phyloP scores from a whole-genome alignment of 2,797 vertebrate genomes.

The Protosalanx chinensis region DNA sequence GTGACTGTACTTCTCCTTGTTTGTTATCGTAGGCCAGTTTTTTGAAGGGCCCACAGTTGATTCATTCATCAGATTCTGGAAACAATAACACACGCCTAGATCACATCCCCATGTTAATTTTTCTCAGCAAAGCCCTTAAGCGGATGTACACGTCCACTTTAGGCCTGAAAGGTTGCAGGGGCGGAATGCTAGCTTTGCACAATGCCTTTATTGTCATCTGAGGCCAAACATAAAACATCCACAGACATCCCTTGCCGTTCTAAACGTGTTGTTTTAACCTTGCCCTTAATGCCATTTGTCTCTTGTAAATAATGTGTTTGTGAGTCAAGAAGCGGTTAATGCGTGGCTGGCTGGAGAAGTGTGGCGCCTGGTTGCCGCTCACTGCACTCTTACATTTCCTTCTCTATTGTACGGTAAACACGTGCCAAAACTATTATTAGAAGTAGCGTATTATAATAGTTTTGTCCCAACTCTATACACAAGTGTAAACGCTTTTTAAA shows the following conservation, averaged over 20 bases:
- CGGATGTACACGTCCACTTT: conserved; percentile 13
- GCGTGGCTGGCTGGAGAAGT: conserved; percentile 40
- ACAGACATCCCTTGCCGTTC: conserved; percentile 12
- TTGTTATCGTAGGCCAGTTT: conserved; percentile 29
- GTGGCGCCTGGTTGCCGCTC: conserved; percentile 36
- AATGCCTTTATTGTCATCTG: conserved; percentile 44
- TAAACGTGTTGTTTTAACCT: conserved; percentile 64
- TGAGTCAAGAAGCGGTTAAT: conserved; percentile 44
- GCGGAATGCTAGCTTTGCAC: conserved; percentile 26
- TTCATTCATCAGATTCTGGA: conserved; percentile 25
- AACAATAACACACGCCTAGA: conserved; percentile 26
- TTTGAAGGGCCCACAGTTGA: conserved; percentile 11
- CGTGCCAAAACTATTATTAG: conserved; percentile 36
- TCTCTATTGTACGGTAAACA: not conserved
- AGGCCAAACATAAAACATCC: conserved; percentile 43
- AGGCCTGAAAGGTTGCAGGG: conserved; percentile 28
- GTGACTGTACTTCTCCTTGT: conserved; percentile 15
- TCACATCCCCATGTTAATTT: conserved; percentile 7
- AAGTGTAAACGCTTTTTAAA: not conserved
- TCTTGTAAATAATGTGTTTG: conserved; percentile 46
- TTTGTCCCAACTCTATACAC: not conserved
- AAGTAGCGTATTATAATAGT: not conserved
- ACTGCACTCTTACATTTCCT: not conserved
- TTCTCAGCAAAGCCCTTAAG: conserved; percentile 1
- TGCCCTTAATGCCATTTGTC: conserved; percentile 53